Conservation (phyloP, 30 jellyfish, hydroid and myxozoan genomes). For the Rhopilema esculentum region DNA sequence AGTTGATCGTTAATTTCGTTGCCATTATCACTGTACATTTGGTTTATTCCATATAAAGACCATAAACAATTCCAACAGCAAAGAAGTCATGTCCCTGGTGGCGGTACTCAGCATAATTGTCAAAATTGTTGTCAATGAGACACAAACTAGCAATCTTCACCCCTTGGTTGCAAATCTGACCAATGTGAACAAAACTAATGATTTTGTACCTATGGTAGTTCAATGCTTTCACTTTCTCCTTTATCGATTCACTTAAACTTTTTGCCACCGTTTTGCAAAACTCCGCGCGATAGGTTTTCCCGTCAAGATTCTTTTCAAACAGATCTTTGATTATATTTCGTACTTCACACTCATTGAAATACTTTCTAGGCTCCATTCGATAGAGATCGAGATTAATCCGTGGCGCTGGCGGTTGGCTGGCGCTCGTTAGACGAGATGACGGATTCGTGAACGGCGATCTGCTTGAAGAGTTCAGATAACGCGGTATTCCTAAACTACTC, state of each 20-base stretch:
- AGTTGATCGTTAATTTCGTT: not conserved
- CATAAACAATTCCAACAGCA: conserved; percentile 72
- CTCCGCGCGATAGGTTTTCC: conserved; percentile 35
- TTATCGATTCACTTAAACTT: conserved; percentile 49
- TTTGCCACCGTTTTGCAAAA: conserved; percentile 33
- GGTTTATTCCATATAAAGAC: conserved; percentile 48
- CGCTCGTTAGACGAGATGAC: conserved; percentile 65
- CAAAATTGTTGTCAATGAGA: conserved; percentile 34
- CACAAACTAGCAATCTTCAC: conserved; percentile 60
- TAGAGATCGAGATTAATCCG: conserved; percentile 56
- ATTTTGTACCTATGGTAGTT: conserved; percentile 54
- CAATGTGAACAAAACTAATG: conserved; percentile 62
- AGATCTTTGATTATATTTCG: conserved; percentile 44
- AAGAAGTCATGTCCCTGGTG: conserved; percentile 36
- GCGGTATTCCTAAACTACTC: conserved; percentile 40
- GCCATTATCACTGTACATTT: not conserved
- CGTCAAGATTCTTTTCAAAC: conserved; percentile 37
- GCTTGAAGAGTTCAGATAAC: conserved; percentile 45
- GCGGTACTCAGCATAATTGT: conserved; percentile 49
- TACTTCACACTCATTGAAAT: conserved; percentile 58
- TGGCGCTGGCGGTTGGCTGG: conserved; percentile 52
- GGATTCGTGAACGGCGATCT: conserved; percentile 27
- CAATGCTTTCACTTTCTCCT: conserved; percentile 60
- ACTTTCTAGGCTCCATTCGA: conserved; percentile 56
- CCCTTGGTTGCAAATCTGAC: conserved; percentile 66